Evolutionary conservation across 1,140 invertebrate genomes (phyloP), one percentile per base, ranked within the genome.

Genomic region (Ceratitis capitata): DNA sequence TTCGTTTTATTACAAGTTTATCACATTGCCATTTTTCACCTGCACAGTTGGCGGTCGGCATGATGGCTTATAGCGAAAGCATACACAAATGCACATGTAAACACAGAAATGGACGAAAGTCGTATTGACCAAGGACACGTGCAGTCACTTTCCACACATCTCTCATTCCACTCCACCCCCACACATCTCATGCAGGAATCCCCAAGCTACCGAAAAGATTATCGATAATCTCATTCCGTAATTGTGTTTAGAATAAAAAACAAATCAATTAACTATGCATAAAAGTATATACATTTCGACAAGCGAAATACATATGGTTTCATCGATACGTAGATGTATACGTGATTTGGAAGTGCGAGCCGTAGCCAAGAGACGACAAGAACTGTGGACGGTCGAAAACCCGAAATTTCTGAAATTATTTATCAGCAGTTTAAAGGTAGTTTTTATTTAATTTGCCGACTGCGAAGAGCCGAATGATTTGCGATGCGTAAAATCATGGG

Each of bases 241-340:
- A 91, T 91, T 90, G 89, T 88, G 86, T 87, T 90, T 91, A 89
- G 89, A 88, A 91, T 91, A 91, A 91, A 91, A 91, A 91, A 91
- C 90, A 91, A 91, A 91, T 91, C 90, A 91, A 91, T 91, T 91
- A 91, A 91, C 82, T 83, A n/a, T 82, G 45, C 35, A 51, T n/a
- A n/a, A n/a, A n/a, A n/a, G n/a, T n/a, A n/a, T 32, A 7, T 56
- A 9, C n/a, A 16, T 2, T 42, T 78, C 23, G 39, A 23, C 42
- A 45, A 45, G 7, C 69, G 12, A 14, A 14, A 78, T 2, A 45
- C 4, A 26, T 23, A 45, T 12, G 12, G 35, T 74, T 35, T 26
- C n/a, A 39, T 10, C 14, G 3, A 69, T 69, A 19, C 4, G 39
- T 39, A 23, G 1, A 19, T 9, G 12, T 19, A n/a, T 69, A 29